Evolutionary conservation across 2,888 invertebrate species (phyloP), one percentile per base, ranked within the genome.

Genomic region (Chaetoderma sp.): DNA sequence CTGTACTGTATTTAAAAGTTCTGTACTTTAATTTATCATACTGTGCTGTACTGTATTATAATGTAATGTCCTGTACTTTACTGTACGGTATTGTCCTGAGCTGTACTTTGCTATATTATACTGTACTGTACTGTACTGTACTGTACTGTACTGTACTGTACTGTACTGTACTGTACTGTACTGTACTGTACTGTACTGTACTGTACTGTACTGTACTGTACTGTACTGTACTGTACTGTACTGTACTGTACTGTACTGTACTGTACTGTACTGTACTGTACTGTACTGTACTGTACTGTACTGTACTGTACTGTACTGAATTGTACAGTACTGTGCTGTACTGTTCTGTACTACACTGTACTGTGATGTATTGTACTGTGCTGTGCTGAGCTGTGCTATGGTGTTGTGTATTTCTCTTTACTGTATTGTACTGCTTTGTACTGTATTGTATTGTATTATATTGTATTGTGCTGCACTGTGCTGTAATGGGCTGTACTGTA

Each of bases 371-470:
- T 54, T 62, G 57, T 58, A 44, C 57, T 67, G 30, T 66, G 44
- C 65, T 67, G 25, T 68, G 50, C 65, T 70, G 32, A 55, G 32
- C 60, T 64, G 39, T 64, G 28, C 60, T 64, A 18, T 56, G 28
- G 39, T 70, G 45, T 65, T 56, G 60, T 70, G 18, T 59, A 60
- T 56, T 70, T 45, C 49, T 32, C 55, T 70, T 36, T 65, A 59
- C 60, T 70, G 42, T 67, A 44, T 62, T 63, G n/a, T 67, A 52
- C 65, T 68, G 50, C 52, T 44, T 65, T 68, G 32, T 58, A 57
- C 62, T 67, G 42, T 62, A 58, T 66, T 67, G 36, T 63, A 63
- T 58, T 62, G 58, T 63, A 58, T 66, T 63, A 33, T 62, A 32
- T 52, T 68, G 59, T 67, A 58, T 32, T 67, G 21, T 67, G 57